These are phyloP conservation scores for Trialeurodes vaporariorum DNA, from an alignment of 1,140 invertebrate species.

Conservation along the genomic window DNA sequence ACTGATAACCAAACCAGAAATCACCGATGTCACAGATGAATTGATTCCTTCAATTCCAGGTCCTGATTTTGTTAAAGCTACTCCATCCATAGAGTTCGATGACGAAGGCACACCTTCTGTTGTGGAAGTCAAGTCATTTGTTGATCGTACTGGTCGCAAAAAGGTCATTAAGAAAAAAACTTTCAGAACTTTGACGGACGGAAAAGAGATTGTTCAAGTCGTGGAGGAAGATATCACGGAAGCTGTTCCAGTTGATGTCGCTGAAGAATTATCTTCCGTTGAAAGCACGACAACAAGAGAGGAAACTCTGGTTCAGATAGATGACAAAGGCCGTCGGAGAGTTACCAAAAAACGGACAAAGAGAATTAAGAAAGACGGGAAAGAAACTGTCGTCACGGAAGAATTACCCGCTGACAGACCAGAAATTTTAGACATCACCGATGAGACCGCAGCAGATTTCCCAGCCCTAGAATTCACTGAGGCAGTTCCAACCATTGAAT, in stretches of 20 bases:
- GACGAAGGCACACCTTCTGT: background rate
- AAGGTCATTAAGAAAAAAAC: constrained; percentile 4
- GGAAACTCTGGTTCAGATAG: background rate
- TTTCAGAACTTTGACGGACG: background rate
- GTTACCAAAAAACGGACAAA: constrained; percentile 1
- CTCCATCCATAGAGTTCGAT: background rate
- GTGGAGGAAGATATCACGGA: background rate
- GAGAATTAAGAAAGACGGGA: background rate
- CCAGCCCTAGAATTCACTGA: background rate
- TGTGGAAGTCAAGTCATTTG: background rate
- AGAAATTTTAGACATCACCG: background rate
- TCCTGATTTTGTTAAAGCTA: background rate
- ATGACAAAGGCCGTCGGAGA: background rate
- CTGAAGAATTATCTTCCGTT: background rate
- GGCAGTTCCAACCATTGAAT: background rate
- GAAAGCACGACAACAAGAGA: background rate
- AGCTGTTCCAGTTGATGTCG: background rate
- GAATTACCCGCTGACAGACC: constrained; percentile 3
- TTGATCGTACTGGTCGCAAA: constrained; percentile 1
- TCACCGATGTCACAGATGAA: background rate
- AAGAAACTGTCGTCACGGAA: constrained; percentile 6
- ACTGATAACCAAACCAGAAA: background rate
- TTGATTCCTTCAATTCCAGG: background rate
- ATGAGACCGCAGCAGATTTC: background rate
- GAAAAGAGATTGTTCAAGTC: background rate